Conservation (phyloP, 2,888 invertebrate species). For the Athalia cordata region DNA sequence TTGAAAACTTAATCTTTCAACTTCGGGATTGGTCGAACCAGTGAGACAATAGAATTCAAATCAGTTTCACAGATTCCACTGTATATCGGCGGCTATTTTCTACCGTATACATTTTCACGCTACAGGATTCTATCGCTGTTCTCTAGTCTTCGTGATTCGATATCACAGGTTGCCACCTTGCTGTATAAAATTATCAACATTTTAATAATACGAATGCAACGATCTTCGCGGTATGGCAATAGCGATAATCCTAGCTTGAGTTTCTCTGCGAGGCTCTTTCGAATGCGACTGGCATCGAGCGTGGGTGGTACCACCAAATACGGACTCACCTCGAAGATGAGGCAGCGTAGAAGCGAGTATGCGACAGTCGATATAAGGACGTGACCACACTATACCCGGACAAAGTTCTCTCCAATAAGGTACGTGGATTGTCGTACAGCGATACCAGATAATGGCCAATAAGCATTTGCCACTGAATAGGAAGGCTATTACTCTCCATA, state of each 20-base stretch:
- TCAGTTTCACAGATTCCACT: background rate
- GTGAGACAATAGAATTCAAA: too few relatives aligned
- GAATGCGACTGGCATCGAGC: constrained; percentile 67
- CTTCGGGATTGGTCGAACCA: background rate
- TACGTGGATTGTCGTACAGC: constrained; percentile 55
- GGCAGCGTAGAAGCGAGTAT: constrained; percentile 27
- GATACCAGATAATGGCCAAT: constrained; percentile 63
- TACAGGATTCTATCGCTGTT: too few relatives aligned
- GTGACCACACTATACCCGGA: constrained; percentile 50
- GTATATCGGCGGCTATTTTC: background rate
- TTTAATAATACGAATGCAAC: background rate
- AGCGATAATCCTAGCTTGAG: background rate
- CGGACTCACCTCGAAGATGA: constrained; percentile 64
- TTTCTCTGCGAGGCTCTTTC: constrained; percentile 54
- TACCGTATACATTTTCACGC: too few relatives aligned
- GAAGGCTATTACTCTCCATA: constrained; percentile 47
- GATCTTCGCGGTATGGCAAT: constrained; percentile 12
- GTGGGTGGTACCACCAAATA: constrained; percentile 67
- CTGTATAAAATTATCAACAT: background rate
- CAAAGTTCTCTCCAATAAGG: constrained; percentile 58
- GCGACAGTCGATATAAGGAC: constrained; percentile 48
- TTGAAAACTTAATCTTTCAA: constrained; percentile 21
- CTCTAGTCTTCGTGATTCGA: too few relatives aligned
- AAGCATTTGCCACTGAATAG: constrained; percentile 57
- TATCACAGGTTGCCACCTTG: too few relatives aligned